These are phyloP conservation scores for Crenuchus spilurus DNA, from an alignment of 2,797 vertebrate species.

Conservation along the genomic window DNA sequence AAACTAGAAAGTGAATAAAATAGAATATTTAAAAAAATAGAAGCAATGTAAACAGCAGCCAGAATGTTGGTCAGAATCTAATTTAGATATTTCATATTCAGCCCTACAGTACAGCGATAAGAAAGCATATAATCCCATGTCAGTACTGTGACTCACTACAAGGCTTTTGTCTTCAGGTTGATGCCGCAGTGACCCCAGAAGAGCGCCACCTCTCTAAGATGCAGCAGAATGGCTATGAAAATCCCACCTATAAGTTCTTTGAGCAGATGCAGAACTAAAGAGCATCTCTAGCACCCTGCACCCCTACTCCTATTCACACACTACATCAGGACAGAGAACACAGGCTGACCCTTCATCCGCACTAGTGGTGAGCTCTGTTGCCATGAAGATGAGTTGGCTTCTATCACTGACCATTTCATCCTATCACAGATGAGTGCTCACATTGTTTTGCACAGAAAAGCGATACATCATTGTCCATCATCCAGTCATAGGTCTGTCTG, in stretches of 20 bases:
- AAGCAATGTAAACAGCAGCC: no score
- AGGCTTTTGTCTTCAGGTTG: slow-evolving; percentile 78
- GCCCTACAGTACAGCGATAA: no score
- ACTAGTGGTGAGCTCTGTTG: slow-evolving; percentile 40
- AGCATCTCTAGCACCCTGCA: slow-evolving; percentile 20
- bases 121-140: no score
- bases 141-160: background rate
- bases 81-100: no score
- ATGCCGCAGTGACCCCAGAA: slow-evolving; percentile 96
- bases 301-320: slow-evolving; percentile 5
- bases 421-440: slow-evolving; percentile 53
- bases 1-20: no score
- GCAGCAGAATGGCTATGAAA: slow-evolving; percentile 98
- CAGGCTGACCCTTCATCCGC: slow-evolving; percentile 35
- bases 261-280: slow-evolving; percentile 99
- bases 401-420: slow-evolving; percentile 67
- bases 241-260: slow-evolving; percentile 99
- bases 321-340: slow-evolving; percentile 40
- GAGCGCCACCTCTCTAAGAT: slow-evolving; percentile 97
- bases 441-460: slow-evolving; percentile 60
- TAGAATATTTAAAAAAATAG: no score
- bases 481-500: slow-evolving; percentile 54
- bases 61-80: no score
- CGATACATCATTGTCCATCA: slow-evolving; percentile 38
- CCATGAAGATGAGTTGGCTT: slow-evolving; percentile 61